Evolutionary conservation across 53 echinoderm and acorn worm species (phyloP), one percentile per base, ranked within the genome.

Genomic region (Patiria pectinifera): DNA sequence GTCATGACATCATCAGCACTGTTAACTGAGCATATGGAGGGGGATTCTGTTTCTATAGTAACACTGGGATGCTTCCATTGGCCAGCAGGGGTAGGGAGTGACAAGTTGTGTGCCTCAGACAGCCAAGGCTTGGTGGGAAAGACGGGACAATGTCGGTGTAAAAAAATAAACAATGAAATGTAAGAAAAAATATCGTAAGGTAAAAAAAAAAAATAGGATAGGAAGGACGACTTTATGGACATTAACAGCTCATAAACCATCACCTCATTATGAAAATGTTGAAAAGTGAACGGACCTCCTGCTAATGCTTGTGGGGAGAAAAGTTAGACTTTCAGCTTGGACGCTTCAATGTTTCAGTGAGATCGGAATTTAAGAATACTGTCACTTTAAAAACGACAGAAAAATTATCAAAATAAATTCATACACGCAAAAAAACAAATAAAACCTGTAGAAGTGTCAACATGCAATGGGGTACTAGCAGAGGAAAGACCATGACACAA

Each of bases 401-500:
- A 43, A 43, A 46, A 91, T 80, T 69, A 21, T 35, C 26, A 71
- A 91, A 66, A 16, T 71, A 82, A 91, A 83, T 69, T 44, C 21
- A 82, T 69, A 69, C 69, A 90, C 82, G 63, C 48, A 58, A 53
- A 53, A 53, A 53, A 53, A 53, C 8, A 53, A 53, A 6, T 53
- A n/a, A 53, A 82, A 81, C 62, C 80, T 61, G 62, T 82, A 66
- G 15, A 66, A 18, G 91, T 91, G 82, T 82, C 69, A 83, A 91
- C 83, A 86, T 80, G 92, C 86, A 92, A 92, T 92, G 92, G 85
- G 26, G 91, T 47, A 94, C 85, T 77, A 87, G 87, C 87, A 76
- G 78, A 95, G 86, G 87, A 91, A 75, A 91, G 91, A 91, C 89
- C 87, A 84, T 82, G 91, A 93, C 93, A 96, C 93, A 89, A 83